Evolutionary conservation across 1,140 invertebrate species (phyloP).

Genomic region (Cheumatopsyche charites): DNA sequence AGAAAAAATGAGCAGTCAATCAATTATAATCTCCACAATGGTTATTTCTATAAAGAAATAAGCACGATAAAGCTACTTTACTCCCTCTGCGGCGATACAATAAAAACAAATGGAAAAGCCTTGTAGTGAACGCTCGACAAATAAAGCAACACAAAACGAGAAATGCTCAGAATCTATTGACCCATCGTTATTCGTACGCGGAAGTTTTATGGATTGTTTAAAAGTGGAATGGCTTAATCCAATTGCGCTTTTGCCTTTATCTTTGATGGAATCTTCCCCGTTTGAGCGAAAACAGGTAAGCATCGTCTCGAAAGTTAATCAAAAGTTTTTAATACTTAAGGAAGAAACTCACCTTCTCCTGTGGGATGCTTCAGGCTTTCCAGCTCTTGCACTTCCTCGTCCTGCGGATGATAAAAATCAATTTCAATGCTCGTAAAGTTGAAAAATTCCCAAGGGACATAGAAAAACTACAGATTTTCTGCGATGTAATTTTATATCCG

Average conservation of each 20-base stretch:
- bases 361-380: slow-evolving; percentile 45
- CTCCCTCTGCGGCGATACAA: too few species aligned
- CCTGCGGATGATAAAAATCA: slow-evolving; percentile 33
- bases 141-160: too few species aligned
- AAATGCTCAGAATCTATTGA: too few species aligned
- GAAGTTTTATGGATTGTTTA: too few species aligned
- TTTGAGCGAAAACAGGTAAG: too few species aligned
- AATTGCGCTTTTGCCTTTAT: too few species aligned
- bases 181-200: too few species aligned
- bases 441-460: background rate
- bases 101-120: background rate
- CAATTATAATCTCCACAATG: background rate
- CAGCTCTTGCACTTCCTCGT: slow-evolving; percentile 46
- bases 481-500: background rate
- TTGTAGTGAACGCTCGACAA: too few species aligned
- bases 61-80: too few species aligned
- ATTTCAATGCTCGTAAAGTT: background rate
- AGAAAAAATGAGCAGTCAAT: background rate
- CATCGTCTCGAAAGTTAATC: background rate
- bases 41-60: too few species aligned
- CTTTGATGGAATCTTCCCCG: too few species aligned
- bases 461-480: background rate
- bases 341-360: slow-evolving; percentile 35
- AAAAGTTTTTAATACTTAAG: slow-evolving; percentile 20
- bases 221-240: background rate